Percentiles rank a stretch among this genome's conserved stretches.
phyloP scores from a whole-genome alignment of 1,140 invertebrate species.

The Atta cephalotes region DNA sequence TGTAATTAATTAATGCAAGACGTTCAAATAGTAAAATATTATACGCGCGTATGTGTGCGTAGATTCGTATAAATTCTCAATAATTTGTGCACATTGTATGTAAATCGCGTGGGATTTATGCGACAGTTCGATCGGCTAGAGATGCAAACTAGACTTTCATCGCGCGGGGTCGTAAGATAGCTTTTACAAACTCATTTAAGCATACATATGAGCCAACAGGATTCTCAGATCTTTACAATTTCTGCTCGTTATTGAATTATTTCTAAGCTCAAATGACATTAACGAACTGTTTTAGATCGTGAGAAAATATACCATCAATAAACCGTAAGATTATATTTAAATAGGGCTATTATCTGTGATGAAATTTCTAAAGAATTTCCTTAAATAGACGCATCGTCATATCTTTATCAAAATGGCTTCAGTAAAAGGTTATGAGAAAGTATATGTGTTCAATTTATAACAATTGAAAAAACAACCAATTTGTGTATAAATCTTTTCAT shows the following conservation, averaged over 20 bases:
- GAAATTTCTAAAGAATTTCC: conserved; percentile 14
- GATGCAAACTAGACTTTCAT: conserved; percentile 60
- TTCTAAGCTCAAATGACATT: neutral
- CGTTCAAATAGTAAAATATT: conserved; percentile 9
- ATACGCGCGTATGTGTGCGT: conserved; percentile 19
- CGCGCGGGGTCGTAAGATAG: conserved; percentile 25
- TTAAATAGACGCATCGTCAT: conserved; percentile 22
- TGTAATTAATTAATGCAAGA: conserved; percentile 55
- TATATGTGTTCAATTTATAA: neutral
- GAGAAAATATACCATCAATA: neutral
- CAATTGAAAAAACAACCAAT: conserved; percentile 14
- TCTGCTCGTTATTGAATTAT: neutral
- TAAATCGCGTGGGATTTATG: conserved; percentile 56
- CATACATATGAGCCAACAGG: conserved; percentile 3
- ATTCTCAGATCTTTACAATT: conserved; percentile 21
- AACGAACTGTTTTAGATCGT: conserved; percentile 7
- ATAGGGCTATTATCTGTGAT: neutral
- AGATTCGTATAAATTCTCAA: conserved; percentile 56
- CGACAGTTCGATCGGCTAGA: conserved; percentile 43
- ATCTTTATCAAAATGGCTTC: conserved; percentile 17
- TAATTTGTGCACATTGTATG: conserved; percentile 60
- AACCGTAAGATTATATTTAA: neutral
- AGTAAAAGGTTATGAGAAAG: conserved; percentile 38
- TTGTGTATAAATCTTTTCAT: neutral
- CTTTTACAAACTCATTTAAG: conserved; percentile 28